A percentile compares a stretch with the other conserved stretches of the same genome.
Evolutionary conservation across 2,113 vertebrate genomes (phyloP).

Genomic region (Dromaius novaehollandiae): DNA sequence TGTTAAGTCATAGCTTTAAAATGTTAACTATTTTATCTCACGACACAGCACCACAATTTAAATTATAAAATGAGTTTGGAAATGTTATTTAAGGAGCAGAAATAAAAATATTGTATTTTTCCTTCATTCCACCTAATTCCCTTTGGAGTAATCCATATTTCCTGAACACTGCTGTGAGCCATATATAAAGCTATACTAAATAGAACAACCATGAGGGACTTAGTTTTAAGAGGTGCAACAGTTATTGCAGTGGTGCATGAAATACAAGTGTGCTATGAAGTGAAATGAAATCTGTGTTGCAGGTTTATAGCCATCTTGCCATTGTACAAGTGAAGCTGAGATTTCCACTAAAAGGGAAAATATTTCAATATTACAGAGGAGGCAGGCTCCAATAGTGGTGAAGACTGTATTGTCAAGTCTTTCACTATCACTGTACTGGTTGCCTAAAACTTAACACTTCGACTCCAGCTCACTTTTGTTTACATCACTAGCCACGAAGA

Average conservation of each 20-base stretch:
- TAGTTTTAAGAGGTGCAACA: conserved; percentile 72
- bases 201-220: conserved; percentile 61
- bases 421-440: conserved; percentile 23
- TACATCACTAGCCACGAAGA: conserved; percentile 62
- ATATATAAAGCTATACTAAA: conserved; percentile 73
- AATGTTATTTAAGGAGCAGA: conserved; percentile 82
- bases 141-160: conserved; percentile 73
- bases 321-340: conserved; percentile 61
- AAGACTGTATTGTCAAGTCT: conserved; percentile 11
- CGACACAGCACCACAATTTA: conserved; percentile 76
- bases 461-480: conserved; percentile 61
- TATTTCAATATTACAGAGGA: conserved; percentile 40
- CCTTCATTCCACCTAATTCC: conserved; percentile 77
- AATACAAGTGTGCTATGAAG: conserved; percentile 60
- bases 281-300: conserved; percentile 57
- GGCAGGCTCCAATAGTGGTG: conserved; percentile 47
- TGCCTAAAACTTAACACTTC: conserved; percentile 26
- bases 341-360: conserved; percentile 69
- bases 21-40: conserved; percentile 79
- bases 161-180: conserved; percentile 82
- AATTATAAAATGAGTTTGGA: conserved; percentile 80
- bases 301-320: conserved; percentile 68
- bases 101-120: conserved; percentile 74
- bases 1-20: conserved; percentile 79
- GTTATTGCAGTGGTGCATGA: conserved; percentile 68